These are phyloP conservation scores for Drosophila funebris DNA, from an alignment of 1,140 invertebrate species.

Conservation along the genomic window DNA sequence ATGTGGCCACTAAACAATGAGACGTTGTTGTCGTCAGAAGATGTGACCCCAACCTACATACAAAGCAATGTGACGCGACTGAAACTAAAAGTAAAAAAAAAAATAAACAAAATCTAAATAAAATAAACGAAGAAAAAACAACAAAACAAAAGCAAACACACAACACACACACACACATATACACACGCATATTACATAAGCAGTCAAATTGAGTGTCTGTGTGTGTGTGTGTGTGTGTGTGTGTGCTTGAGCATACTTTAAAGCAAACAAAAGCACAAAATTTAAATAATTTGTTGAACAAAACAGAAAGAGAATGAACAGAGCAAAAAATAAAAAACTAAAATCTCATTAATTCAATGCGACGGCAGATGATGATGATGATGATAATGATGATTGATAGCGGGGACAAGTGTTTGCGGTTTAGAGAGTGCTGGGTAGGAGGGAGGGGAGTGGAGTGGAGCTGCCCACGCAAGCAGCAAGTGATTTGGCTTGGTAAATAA, in stretches of 20 bases:
- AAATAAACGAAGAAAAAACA: slow-evolving; percentile 3
- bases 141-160: slow-evolving; percentile 45
- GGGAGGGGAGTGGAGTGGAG: neutral
- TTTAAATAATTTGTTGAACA: slow-evolving; percentile 56
- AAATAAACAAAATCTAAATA: slow-evolving; percentile 54
- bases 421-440: neutral
- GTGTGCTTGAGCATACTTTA: slow-evolving; percentile 54
- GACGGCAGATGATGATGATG: slow-evolving; percentile 34
- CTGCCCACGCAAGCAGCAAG: slow-evolving; percentile 13
- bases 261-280: slow-evolving; percentile 48
- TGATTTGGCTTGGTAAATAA: slow-evolving; percentile 13
- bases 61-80: slow-evolving; percentile 35
- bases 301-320: slow-evolving; percentile 20
- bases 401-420: neutral
- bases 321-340: neutral
- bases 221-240: slow-evolving; percentile 19
- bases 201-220: slow-evolving; percentile 9
- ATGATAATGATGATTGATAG: slow-evolving; percentile 35
- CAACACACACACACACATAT: slow-evolving; percentile 12
- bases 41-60: slow-evolving; percentile 79
- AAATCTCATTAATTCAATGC: slow-evolving; percentile 56
- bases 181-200: slow-evolving; percentile 63
- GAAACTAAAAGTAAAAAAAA: slow-evolving; percentile 79
- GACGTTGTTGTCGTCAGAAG: slow-evolving; percentile 63
- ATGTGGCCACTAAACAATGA: slow-evolving; percentile 44